phyloP scores from a whole-genome alignment of 1,140 invertebrate genomes.

The Drosophila erecta region DNA sequence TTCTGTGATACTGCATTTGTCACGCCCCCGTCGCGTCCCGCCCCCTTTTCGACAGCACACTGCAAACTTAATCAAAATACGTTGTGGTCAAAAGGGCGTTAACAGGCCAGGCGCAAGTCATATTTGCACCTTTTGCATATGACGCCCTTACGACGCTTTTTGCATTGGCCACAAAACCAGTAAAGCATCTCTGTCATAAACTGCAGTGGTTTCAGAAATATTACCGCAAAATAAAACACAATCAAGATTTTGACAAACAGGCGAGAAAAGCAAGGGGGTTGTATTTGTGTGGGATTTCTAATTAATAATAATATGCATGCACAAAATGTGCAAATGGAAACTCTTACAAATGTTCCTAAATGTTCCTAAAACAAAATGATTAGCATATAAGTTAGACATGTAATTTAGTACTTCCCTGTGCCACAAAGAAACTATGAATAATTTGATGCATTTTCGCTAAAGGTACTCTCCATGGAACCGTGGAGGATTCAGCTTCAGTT shows the following conservation, averaged over 20 bases:
- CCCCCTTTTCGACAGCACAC: not conserved
- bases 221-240: not conserved
- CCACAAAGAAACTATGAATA: slow-evolving; percentile 11
- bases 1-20: not conserved
- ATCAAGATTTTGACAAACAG: too few species aligned
- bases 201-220: not conserved
- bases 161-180: not conserved
- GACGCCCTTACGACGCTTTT: not conserved
- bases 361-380: not conserved
- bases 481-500: too few species aligned
- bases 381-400: not conserved
- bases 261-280: too few species aligned
- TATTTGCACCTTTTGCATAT: slow-evolving; percentile 5
- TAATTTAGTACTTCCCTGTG: slow-evolving; percentile 1
- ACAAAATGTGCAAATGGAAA: too few species aligned
- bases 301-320: too few species aligned
- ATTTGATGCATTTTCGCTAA: slow-evolving; percentile 10
- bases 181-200: not conserved
- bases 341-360: not conserved
- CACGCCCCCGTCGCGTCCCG: not conserved
- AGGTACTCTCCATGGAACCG: not conserved
- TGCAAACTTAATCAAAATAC: slow-evolving; percentile 13
- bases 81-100: not conserved
- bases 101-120: not conserved
- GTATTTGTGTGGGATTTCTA: too few species aligned